Conservation (phyloP, 1,140 invertebrate genomes). For the Helicoverpa armigera region DNA sequence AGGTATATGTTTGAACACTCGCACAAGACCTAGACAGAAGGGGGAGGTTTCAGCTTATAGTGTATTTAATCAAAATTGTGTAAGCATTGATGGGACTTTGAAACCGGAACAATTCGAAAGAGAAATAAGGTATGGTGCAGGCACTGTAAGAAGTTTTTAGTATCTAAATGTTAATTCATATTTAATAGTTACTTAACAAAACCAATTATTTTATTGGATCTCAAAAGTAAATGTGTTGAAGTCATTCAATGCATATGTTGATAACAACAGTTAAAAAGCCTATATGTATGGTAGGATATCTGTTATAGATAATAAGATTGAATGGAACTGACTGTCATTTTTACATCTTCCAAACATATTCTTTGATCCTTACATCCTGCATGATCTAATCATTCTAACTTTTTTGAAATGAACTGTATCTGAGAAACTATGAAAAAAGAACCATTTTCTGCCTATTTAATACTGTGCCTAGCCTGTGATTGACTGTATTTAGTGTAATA, state of each 20-base stretch:
- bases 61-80: conserved; percentile 98
- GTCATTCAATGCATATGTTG: too few relatives aligned
- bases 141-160: conserved; percentile 65
- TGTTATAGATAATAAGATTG: too few relatives aligned
- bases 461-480: not conserved
- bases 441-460: too few relatives aligned
- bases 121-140: conserved; percentile 91
- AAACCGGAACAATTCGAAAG: conserved; percentile 98
- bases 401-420: too few relatives aligned
- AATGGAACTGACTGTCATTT: too few relatives aligned
- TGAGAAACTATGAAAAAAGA: too few relatives aligned
- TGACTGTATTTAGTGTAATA: not conserved
- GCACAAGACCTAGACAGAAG: conserved; percentile 89
- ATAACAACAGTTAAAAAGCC: too few relatives aligned
- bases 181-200: not conserved
- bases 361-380: too few relatives aligned
- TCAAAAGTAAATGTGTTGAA: not conserved
- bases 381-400: too few relatives aligned
- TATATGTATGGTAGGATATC: too few relatives aligned
- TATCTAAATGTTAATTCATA: too few relatives aligned
- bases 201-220: not conserved
- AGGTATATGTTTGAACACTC: conserved; percentile 94
- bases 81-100: conserved; percentile 96
- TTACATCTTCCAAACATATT: too few relatives aligned
- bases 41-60: conserved; percentile 98